phyloP scores from a whole-genome alignment of 2,797 vertebrate species.

The Channa striata region DNA sequence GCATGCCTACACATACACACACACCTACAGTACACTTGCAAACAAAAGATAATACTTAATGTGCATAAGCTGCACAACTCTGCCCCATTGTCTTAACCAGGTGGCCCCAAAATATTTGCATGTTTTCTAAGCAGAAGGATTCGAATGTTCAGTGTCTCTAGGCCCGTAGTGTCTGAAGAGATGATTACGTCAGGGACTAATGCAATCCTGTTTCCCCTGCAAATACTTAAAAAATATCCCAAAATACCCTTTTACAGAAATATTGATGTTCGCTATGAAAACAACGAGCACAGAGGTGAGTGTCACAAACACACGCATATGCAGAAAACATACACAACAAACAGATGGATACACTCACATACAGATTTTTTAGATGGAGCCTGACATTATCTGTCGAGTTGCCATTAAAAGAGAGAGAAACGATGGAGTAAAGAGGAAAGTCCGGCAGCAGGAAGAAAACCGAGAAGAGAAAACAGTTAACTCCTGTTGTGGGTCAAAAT shows the following conservation, averaged over 20 bases:
- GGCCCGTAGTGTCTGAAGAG: constrained; percentile 19
- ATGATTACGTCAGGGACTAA: constrained; percentile 35
- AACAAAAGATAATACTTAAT: constrained; percentile 4
- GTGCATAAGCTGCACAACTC: background rate
- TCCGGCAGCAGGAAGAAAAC: background rate
- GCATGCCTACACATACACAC: constrained; percentile 25
- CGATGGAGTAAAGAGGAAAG: background rate
- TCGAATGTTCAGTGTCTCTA: constrained; percentile 19
- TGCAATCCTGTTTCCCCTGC: background rate
- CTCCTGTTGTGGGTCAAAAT: background rate
- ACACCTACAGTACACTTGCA: constrained; percentile 25
- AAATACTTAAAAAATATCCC: background rate
- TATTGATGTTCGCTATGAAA: constrained; percentile 11
- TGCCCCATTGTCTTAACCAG: constrained; percentile 11
- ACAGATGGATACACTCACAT: constrained; percentile 41
- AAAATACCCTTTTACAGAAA: constrained; percentile 19
- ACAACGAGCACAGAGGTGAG: background rate
- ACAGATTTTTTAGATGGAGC: constrained; percentile 35
- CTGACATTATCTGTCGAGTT: constrained; percentile 37
- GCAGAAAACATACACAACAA: constrained; percentile 25
- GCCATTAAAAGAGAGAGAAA: constrained; percentile 23
- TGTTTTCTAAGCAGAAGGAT: constrained; percentile 14
- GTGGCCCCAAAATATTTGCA: constrained; percentile 30
- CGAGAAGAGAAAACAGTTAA: background rate
- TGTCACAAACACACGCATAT: constrained; percentile 5